Evolutionary conservation across 2,113 vertebrate species (phyloP), one percentile per base, ranked within the genome.

Genomic region (Oreochromis spilurus): DNA sequence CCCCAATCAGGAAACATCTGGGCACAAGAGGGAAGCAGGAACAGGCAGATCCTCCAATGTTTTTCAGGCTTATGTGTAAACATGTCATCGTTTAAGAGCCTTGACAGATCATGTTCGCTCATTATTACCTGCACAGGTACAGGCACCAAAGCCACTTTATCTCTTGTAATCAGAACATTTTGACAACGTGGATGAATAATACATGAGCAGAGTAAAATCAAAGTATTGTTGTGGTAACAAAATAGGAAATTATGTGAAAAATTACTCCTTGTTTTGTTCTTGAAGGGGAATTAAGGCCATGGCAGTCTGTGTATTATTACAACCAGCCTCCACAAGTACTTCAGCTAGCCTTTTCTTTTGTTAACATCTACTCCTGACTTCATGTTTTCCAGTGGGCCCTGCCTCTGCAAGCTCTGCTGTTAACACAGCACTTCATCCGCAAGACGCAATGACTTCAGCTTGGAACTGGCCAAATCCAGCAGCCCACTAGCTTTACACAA

Each of bases 311-410:
- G 88, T 93, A 91, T 94, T 94, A 89, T 90, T 94, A 58, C 88
- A 88, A 88, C 38, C 86, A 82, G 86, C 82, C 83, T 88, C 52
- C 48, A 83, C 85, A 75, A 88, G 78, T 84, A 88, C 87, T 87
- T 85, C 55, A 87, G 54, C 70, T 11, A 82, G 82, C 45, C 77
- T 84, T 94, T 84, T 93, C 89, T 93, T 95, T 93, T 94, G 92
- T 94, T 93, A 93, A 92, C 92, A 93, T 96, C 93, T 93, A 96
- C 93, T 67, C 90, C 94, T 96, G 95, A 96, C 94, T 94, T 96
- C 96, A 96, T 95, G 94, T 94, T 96, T 96, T 96, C 96, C 96
- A 96, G 92, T 92, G 79, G 84, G 93, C 86, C 86, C 85, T 92
- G 91, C 87, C 93, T 93, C 91, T 93, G 75, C 62, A 62, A 58